Evolutionary conservation across 2,113 vertebrate genomes (phyloP), one percentile per base, ranked within the genome.

Genomic region (Oceanodroma tethys): DNA sequence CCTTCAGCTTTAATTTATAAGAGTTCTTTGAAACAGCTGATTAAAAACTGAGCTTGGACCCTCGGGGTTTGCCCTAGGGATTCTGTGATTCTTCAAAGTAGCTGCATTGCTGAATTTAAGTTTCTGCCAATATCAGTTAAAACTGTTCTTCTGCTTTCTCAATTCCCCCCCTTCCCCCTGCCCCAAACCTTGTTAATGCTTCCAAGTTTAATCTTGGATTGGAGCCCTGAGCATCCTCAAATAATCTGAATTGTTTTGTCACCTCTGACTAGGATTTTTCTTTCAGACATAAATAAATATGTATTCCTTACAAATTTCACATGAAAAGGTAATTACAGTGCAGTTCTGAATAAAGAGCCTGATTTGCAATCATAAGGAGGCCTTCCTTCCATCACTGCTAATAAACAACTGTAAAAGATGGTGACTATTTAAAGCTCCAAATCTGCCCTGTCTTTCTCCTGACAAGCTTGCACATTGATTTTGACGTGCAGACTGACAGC

Each of bases 401-500:
- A 75, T 47, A 95, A 87, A 87, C 68, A 75, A 53, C 84, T 60
- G 30, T 4, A 40, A 48, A 42, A 48, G 53, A 83, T 58, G 67
- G 55, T 14, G 81, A 58, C 52, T 81, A 36, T 95, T 95, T 92
- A 94, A 82, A 90, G 75, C 79, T 70, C 53, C 29, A 50, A 6
- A 82, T 56, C 20, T 45, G 15, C 65, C 50, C 83, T 86, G 75
- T 74, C 68, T 88, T 84, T 85, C 42, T 84, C 52, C 92, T 90
- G 91, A 94, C 93, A 78, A 82, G 86, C 42, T 20, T 81, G 75
- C 55, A 45, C 65, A 79, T 88, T 2, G 27, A 36, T 81, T 62
- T 62, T 92, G 92, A 89, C 91, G 22, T 30, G 76, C 92, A 94
- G 85, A 87, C 72, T 92, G 97, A 89, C 81, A 95, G 82, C 85